These are phyloP conservation scores for Meleagris gallopavo DNA, from an alignment of 2,113 vertebrate genomes.

Conservation along the genomic window DNA sequence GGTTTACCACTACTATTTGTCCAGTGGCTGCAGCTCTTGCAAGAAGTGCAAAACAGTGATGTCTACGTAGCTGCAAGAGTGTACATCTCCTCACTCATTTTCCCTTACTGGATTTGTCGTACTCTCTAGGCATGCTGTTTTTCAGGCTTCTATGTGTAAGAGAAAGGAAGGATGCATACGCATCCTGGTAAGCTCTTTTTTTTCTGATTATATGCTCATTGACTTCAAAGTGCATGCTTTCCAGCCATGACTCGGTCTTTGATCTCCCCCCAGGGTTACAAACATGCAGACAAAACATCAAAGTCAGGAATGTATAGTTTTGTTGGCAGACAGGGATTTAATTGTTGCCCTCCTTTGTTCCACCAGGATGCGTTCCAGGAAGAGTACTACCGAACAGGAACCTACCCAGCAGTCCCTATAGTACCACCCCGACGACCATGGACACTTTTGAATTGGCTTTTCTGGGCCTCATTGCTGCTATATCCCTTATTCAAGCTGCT, in stretches of 20 bases:
- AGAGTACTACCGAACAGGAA: conserved; percentile 84
- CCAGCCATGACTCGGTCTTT: conserved; percentile 4
- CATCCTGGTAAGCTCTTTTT: background rate
- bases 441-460: conserved; percentile 91
- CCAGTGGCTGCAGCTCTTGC: background rate
- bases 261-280: background rate
- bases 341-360: conserved; percentile 23
- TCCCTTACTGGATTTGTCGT: background rate
- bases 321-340: background rate
- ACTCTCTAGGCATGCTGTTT: background rate
- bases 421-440: conserved; percentile 82
- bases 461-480: conserved; percentile 89
- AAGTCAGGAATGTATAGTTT: background rate
- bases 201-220: background rate
- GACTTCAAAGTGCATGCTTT: conserved; percentile 8
- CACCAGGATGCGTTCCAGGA: conserved; percentile 92
- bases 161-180: background rate
- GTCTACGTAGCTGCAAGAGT: background rate
- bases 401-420: conserved; percentile 82
- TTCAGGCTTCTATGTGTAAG: background rate
- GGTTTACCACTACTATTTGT: background rate
- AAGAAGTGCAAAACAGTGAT: background rate
- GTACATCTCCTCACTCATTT: background rate
- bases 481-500: conserved; percentile 87
- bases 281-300: background rate